Conservation (phyloP, 2,888 invertebrate species). For the Carterocephalus palaemon region DNA sequence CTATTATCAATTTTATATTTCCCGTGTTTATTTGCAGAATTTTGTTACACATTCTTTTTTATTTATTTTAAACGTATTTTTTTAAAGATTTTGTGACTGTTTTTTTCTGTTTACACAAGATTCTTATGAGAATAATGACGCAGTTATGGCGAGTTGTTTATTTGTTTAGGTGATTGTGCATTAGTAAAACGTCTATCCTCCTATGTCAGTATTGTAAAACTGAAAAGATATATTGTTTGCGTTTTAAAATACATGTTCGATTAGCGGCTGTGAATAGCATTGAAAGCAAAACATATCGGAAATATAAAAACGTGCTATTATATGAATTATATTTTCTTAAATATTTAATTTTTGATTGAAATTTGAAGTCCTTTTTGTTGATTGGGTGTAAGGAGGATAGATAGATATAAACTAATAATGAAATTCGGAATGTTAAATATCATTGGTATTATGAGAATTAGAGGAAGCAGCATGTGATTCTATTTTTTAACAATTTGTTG, state of each 20-base stretch:
- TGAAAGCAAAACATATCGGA: slow-evolving; percentile 12
- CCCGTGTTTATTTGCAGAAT: slow-evolving; percentile 29
- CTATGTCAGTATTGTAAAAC: not conserved
- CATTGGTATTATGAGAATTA: not conserved
- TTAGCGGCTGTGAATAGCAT: no score
- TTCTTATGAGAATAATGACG: slow-evolving; percentile 27
- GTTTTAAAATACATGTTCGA: no score
- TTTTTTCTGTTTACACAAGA: slow-evolving; percentile 32
- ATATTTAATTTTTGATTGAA: no score
- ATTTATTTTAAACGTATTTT: slow-evolving; percentile 43
- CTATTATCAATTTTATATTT: slow-evolving; percentile 1
- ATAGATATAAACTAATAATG: slow-evolving; percentile 4
- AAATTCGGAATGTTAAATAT: not conserved
- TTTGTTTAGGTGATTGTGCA: no score
- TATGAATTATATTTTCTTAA: no score
- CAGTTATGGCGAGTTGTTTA: no score
- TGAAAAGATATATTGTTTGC: no score
- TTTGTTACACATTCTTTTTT: slow-evolving; percentile 45
- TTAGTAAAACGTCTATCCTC: slow-evolving; percentile 20
- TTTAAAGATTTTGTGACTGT: slow-evolving; percentile 41
- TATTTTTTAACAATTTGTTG: slow-evolving; percentile 2
- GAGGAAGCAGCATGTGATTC: not conserved
- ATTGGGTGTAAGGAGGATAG: slow-evolving; percentile 8
- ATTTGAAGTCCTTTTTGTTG: not conserved
- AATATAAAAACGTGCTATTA: no score